Evolutionary conservation across 2,113 vertebrate species (phyloP), one percentile per base, ranked within the genome.

Genomic region (Pterocles gutturalis): DNA sequence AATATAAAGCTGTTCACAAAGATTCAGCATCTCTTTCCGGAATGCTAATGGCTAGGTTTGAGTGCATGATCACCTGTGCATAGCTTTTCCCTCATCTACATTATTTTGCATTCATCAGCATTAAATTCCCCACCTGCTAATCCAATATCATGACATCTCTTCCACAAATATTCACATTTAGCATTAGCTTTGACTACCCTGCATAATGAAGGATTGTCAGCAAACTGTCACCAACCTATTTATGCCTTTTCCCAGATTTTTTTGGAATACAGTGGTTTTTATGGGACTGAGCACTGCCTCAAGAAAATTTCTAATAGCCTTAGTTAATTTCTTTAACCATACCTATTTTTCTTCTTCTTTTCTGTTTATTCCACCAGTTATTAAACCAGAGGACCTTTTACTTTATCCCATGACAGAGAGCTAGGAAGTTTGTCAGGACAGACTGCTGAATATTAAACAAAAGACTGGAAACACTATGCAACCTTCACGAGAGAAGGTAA

Each of bases 71-170:
- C 70, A 64, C 43, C 45, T 38, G 43, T 43, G 79, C 88, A 85
- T 41, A 48, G 8, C 13, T 72, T 53, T 82, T 41, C 25, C 83
- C 58, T 88, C 92, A 89, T 94, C 60, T 83, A 36, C 81, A 83
- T 91, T 53, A 73, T 65, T 89, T 89, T 83, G 60, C 85, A 86
- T 85, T 79, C 81, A 78, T 89, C 77, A 86, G 76, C 36, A 43
- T 55, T 20, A 29, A 73, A 71, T 75, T 54, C 75, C 46, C 33
- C 96, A 62, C 64, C 84, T 87, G 36, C 92, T 87, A 62, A 81
- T 70, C 28, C 29, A 18, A 17, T 10, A 58, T 2, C 1, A 6
- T 57, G 64, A 49, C 21, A 17, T 41, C n/a, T 70, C 80, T 49
- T 25, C 17, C 31, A 58, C 89, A 91, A 65, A 51, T 69, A 86